Evolutionary conservation across 1,140 invertebrate genomes (phyloP).

Genomic region (Eriocheir sinensis): DNA sequence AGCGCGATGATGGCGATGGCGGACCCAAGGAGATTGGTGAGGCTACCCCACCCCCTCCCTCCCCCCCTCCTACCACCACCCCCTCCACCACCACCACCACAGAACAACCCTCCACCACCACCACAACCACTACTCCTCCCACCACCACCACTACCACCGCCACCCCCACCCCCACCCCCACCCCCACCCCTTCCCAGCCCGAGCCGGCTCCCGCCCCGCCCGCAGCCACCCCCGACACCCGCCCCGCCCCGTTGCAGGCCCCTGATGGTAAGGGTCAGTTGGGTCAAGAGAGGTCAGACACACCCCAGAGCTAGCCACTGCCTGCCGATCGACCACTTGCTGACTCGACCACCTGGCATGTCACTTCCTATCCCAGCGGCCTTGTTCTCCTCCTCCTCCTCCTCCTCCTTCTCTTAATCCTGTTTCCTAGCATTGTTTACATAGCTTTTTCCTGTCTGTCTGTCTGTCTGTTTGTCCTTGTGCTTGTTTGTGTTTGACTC

Average conservation of each 20-base stretch:
- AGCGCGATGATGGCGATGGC: constrained; percentile 72
- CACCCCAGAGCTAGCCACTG: neutral
- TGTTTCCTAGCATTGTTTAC: neutral
- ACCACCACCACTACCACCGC: constrained; percentile 50
- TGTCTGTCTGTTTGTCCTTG: neutral
- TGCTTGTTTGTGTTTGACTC: no score
- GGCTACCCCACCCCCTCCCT: constrained; percentile 41
- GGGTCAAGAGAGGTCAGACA: neutral
- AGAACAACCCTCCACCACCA: constrained; percentile 43
- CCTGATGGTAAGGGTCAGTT: neutral
- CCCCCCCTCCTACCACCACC: constrained; percentile 46
- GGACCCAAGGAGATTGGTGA: constrained; percentile 74
- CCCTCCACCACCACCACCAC: constrained; percentile 39
- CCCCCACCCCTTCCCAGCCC: neutral
- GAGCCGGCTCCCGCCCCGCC: constrained; percentile 32
- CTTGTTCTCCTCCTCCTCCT: no score
- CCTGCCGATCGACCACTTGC: no score
- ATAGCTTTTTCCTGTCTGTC: neutral
- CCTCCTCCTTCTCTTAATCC: no score
- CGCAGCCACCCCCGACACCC: neutral
- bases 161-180: neutral
- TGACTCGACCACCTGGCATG: no score
- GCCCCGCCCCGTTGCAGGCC: no score
- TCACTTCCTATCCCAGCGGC: no score
- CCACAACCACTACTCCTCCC: constrained; percentile 46